Evolutionary conservation across 2,113 vertebrate species (phyloP).

Genomic region (Lophura nycthemera): DNA sequence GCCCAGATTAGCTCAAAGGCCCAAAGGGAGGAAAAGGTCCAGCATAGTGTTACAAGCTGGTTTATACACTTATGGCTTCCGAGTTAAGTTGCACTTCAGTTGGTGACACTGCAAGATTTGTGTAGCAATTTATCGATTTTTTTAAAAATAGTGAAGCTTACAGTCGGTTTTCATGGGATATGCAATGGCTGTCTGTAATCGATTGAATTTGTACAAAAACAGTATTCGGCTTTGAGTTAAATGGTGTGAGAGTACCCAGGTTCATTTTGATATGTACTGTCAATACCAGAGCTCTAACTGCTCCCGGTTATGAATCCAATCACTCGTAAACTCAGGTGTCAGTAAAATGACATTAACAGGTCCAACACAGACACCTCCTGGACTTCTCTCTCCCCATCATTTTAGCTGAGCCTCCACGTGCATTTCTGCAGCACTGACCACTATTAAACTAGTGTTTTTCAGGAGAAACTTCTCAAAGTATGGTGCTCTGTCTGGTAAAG

Average conservation of each 20-base stretch:
- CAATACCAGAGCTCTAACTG: background rate
- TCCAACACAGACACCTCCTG: background rate
- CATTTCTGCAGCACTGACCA: constrained; percentile 40
- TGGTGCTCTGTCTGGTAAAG: background rate
- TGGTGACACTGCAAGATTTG: background rate
- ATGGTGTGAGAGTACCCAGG: background rate
- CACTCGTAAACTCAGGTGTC: background rate
- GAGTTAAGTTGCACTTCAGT: constrained; percentile 68
- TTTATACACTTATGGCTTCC: constrained; percentile 77
- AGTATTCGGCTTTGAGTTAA: constrained; percentile 55
- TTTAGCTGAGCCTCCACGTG: background rate
- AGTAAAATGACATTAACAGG: background rate
- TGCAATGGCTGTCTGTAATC: background rate
- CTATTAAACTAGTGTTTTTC: constrained; percentile 45
- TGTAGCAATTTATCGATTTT: constrained; percentile 26
- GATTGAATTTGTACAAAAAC: constrained; percentile 2
- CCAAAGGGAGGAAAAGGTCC: background rate
- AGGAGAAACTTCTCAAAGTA: constrained; percentile 46
- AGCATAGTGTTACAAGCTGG: constrained; percentile 24
- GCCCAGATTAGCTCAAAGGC: background rate
- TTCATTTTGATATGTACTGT: background rate
- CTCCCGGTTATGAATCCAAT: background rate
- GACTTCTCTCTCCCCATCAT: background rate
- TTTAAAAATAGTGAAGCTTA: constrained; percentile 43
- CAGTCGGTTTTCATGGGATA: constrained; percentile 13